Evolutionary conservation across 2,797 vertebrate species (phyloP).

Genomic region (Parambassis ranga): DNA sequence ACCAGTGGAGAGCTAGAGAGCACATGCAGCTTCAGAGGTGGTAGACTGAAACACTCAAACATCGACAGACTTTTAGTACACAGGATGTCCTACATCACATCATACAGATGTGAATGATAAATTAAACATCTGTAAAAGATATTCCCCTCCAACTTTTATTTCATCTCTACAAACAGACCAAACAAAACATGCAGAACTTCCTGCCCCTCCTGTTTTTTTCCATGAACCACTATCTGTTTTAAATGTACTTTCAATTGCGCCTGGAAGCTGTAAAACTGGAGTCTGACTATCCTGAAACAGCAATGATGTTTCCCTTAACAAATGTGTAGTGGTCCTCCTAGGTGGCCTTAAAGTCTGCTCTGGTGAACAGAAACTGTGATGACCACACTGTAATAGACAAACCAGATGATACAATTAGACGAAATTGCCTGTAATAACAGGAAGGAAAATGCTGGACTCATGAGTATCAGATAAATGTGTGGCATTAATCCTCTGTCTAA

Average conservation of each 20-base stretch:
- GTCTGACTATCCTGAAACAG: conserved; percentile 43
- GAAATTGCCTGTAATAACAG: conserved; percentile 38
- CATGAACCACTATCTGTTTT: conserved; percentile 70
- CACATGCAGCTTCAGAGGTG: conserved; percentile 34
- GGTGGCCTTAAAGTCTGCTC: conserved; percentile 36
- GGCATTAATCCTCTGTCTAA: conserved; percentile 50
- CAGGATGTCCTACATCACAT: conserved; percentile 52
- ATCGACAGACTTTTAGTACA: conserved; percentile 34
- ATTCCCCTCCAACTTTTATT: conserved; percentile 46
- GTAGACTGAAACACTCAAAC: conserved; percentile 31
- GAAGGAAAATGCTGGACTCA: conserved; percentile 38
- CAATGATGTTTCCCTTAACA: conserved; percentile 35
- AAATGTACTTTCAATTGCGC: conserved; percentile 56
- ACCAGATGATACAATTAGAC: conserved; percentile 41
- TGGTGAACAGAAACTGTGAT: conserved; percentile 36
- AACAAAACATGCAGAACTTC: conserved; percentile 64
- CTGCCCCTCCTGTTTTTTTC: conserved; percentile 46
- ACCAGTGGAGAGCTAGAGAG: no score
- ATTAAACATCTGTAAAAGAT: conserved; percentile 69
- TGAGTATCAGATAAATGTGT: conserved; percentile 46
- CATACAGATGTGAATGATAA: conserved; percentile 67
- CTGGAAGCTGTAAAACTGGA: conserved; percentile 47
- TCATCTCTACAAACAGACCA: conserved; percentile 55
- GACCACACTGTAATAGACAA: conserved; percentile 40
- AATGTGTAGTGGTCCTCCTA: conserved; percentile 20